Evolutionary conservation across 2,888 invertebrate species (phyloP).

Genomic region (Embidobia sp.): DNA sequence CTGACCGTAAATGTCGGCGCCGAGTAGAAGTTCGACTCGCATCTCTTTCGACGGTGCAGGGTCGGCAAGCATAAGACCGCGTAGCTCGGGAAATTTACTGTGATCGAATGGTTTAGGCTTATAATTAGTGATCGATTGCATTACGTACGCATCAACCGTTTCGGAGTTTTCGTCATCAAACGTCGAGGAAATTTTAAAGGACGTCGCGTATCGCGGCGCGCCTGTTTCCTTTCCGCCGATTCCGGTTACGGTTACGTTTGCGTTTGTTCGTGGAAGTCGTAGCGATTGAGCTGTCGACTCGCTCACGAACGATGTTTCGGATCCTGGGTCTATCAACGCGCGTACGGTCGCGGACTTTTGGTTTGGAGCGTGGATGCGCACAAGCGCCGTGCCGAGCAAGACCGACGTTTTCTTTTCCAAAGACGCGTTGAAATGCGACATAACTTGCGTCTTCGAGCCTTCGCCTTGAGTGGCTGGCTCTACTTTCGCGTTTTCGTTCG

Average conservation of each 20-base stretch:
- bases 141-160: not conserved
- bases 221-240: not conserved
- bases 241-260: not conserved
- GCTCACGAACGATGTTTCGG: not conserved
- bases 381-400: no score
- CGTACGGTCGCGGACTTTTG: no score
- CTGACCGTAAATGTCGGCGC: no score
- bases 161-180: not conserved
- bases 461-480: no score
- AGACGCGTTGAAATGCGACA: no score
- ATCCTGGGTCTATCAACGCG: no score
- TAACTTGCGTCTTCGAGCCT: no score
- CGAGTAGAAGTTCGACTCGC: no score
- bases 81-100: not conserved
- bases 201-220: not conserved
- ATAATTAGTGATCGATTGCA: not conserved
- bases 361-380: no score
- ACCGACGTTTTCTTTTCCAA: not conserved
- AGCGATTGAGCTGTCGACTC: not conserved
- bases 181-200: not conserved
- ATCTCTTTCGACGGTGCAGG: no score
- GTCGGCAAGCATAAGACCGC: not conserved
- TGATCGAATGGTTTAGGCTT: not conserved
- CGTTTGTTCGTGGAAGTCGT: not conserved
- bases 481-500: no score